Evolutionary conservation across 2,797 vertebrate species (phyloP), one percentile per base, ranked within the genome.

Genomic region (Danio albolineatus): DNA sequence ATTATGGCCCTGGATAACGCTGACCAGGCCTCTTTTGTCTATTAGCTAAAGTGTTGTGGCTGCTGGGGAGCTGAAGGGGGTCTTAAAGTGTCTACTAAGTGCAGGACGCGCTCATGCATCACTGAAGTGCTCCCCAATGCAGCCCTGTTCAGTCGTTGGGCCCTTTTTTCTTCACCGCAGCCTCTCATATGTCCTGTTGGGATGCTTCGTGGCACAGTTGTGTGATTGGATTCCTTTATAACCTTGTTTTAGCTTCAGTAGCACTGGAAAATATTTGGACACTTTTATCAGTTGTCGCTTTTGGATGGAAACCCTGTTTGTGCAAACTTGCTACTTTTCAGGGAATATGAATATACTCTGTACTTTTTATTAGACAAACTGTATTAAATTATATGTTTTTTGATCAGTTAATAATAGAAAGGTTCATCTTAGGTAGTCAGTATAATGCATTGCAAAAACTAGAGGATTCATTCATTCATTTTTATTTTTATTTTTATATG

Each of bases 41-140:
- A 92, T 93, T 93, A 93, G 89, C 90, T 89, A 92, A 93, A 93
- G 92, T 92, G 91, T 90, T 90, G 86, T 86, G 88, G 87, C 84
- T 87, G 86, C 83, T 87, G 46, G 43, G 59, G 71, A 13, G 38
- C 64, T 48, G 43, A 38, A 62, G 76, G 64, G 49, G 76, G 76
- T 79, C 76, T 64, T 48, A 70, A 69, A 69, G 57, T 75, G 73
- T 54, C 57, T 64, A 60, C 70, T 79, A 79, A 79, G 72, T 64
- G 71, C 43, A 57, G 12, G 51, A 79, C 4, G 14, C 51, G 75
- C 64, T 70, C 76, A 79, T 75, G 82, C 77, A 65, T 71, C 59
- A 62, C 65, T 72, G 17, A 64, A 54, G 65, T 60, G 65, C 65
- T 79, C 73, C 73, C 66, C 19, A 51, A 65, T 49, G 67, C 12